Conservation (phyloP, 2,797 vertebrate species). For the Anas georgica region DNA sequence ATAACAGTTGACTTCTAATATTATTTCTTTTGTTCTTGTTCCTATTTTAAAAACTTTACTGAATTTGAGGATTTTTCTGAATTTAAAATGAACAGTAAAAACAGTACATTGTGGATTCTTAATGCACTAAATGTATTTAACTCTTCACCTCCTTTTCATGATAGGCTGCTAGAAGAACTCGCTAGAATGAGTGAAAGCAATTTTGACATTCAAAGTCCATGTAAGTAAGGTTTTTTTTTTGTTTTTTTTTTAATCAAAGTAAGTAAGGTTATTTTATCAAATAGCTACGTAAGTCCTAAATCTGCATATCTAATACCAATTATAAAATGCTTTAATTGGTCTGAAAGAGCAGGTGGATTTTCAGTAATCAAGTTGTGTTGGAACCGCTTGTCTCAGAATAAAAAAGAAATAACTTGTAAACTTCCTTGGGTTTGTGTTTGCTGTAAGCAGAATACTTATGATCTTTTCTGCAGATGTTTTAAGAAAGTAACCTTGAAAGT, state of each 20-base stretch:
- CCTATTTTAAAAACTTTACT: background rate
- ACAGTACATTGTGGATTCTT: background rate
- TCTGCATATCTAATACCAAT: background rate
- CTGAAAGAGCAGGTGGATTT: background rate
- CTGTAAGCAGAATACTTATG: background rate
- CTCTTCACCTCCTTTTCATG: conserved; percentile 38
- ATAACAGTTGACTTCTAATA: background rate
- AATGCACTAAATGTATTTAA: background rate
- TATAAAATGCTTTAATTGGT: background rate
- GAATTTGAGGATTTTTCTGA: background rate
- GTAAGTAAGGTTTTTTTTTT: conserved; percentile 65
- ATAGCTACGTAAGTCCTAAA: background rate
- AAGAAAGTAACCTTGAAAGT: background rate
- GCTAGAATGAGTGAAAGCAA: conserved; percentile 73
- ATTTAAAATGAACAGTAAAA: background rate
- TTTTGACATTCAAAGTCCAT: conserved; percentile 37
- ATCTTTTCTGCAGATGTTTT: background rate
- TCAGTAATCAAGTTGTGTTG: background rate
- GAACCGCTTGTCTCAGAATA: background rate
- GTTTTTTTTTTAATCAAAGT: conserved; percentile 11
- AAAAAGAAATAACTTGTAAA: background rate
- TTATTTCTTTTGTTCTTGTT: background rate
- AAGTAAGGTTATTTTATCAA: conserved; percentile 60
- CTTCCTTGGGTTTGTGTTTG: background rate
- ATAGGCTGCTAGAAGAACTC: background rate